Evolutionary conservation across 2,797 vertebrate genomes (phyloP), one percentile per base, ranked within the genome.

Genomic region (Melanotaenia trifasciata): DNA sequence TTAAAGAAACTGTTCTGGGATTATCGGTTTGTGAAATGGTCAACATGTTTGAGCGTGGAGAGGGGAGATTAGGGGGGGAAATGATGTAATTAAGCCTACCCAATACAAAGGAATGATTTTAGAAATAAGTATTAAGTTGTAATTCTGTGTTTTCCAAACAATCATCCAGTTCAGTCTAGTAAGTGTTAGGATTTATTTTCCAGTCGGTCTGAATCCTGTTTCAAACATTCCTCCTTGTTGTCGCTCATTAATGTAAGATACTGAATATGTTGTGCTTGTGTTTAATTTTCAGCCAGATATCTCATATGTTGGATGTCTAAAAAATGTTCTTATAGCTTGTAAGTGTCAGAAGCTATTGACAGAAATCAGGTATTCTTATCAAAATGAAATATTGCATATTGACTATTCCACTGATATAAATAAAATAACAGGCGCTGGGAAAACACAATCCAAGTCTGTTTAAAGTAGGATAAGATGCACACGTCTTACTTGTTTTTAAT

Each of bases 1-100:
- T 3, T 50, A 59, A 68, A 68, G 2, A 70, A 83, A 64, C 53
- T 40, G 20, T 57, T 18, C 22, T 6, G 0, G 12, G 30, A 13
- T 47, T 38, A 81, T 14, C 24, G 58, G 28, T 74, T 67, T 50
- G 43, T 74, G 58, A 79, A 79, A 81, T 43, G 13, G 33, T 35
- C 1, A 50, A 5, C n/a, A 28, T 35, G 5, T 64, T 72, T 66
- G n/a, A 72, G 47, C n/a, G 40, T 53, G 22, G 4, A 26, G 51
- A 53, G 51, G 24, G 1, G 51, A 53, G 51, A 53, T 26, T 53
- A 24, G 22, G 51, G 12, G n/a, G 67, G 28, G 14, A 67, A 57
- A 30, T 18, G 0, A 5, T 14, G 47, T 38, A 57, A 47, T 30
- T 50, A 4, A 2, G 1, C 4, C 54, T 26, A 26, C 51, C 51